Evolutionary conservation across 2,888 invertebrate genomes (phyloP), one percentile per base, ranked within the genome.

Genomic region (Sesia bembeciformis): DNA sequence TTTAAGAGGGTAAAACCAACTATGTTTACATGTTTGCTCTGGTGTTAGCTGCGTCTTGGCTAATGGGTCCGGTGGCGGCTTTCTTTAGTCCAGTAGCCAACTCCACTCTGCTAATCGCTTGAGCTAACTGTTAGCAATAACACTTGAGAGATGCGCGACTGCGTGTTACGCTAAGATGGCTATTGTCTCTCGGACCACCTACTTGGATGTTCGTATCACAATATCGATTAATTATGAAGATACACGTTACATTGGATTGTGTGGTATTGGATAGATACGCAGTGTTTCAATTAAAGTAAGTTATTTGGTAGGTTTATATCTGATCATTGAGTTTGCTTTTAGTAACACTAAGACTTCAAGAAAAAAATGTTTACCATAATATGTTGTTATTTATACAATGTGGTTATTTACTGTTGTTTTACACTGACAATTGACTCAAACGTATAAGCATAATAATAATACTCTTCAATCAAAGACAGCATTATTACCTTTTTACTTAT

Each of bases 1-100:
- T 65, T 64, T 66, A 66, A 73, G 69, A 73, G 65, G 66, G 64
- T 67, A 62, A 58, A 61, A 64, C 50, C 46, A 46, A 46, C 46
- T 66, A 60, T 84, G 77, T 79, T 76, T 76, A 76, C 78, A 73
- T 81, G 77, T 81, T 82, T 82, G 76, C 68, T 65, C 60, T 72
- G 66, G 70, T 77, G 76, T 76, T 78, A 76, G 72, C 70, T 62
- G 66, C 60, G 62, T 66, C 57, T 65, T 63, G 65, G 65, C 77
- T 84, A 82, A 81, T 82, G 81, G 81, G 62, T 60, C 61, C 67
- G 63, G 68, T 64, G 58, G 66, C 69, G 64, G 67, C 59, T 51
- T 41, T 58, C 60, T 68, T 72, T 78, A 72, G 73, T 74, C 72
- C 46, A 46, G 46, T 4, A 46, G 46, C 23, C 23, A 7, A 6